Base-by-base conservation (phyloP, 2,888 invertebrate species). In the Drosophila demipolita region DNA sequence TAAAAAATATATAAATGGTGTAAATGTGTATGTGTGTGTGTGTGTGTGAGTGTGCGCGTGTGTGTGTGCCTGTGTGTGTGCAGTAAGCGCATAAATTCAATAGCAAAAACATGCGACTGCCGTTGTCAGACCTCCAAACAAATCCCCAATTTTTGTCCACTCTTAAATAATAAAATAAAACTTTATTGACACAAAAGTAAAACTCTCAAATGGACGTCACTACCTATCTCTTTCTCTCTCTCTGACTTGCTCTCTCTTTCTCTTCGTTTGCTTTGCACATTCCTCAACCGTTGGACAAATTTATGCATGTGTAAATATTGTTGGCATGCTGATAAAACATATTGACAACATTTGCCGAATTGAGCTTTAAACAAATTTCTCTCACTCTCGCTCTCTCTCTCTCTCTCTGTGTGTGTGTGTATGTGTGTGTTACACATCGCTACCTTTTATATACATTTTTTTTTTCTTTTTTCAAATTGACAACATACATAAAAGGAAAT, bases 311-410 rank as follows among this genome's bases (percentile, higher is more conserved):
- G 74, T 71, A 83, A 85, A 88, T 82, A 88, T 89, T 84, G 82
- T 82, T 82, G 75, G 78, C 80, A 73, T 84, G 73, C 55, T 66
- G 79, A 81, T 87, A 83, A 83, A 87, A 83, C 87, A 85, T 89
- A 87, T 89, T 89, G 87, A 87, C 87, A 89, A 85, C 83, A 85
- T 87, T 89, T 81, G 73, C 79, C 73, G 76, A 84, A 82, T 89
- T 70, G 73, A 74, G 81, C 74, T 83, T 81, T 75, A 80, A 87
- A 77, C 83, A 84, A 87, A 89, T 89, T 84, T 55, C n/a, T 66
- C 38, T 38, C 8, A 15, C 15, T 20, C 20, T 45, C 20, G 0
- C 23, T 23, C 15, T 23, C 15, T 45, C 20, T 0, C 23, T 23
- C 23, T n/a, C n/a, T n/a, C n/a, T n/a, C n/a, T n/a, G 1, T 20